Evolutionary conservation across 2,888 invertebrate species (phyloP), one percentile per base, ranked within the genome.

Genomic region (Campaea margaritaria): DNA sequence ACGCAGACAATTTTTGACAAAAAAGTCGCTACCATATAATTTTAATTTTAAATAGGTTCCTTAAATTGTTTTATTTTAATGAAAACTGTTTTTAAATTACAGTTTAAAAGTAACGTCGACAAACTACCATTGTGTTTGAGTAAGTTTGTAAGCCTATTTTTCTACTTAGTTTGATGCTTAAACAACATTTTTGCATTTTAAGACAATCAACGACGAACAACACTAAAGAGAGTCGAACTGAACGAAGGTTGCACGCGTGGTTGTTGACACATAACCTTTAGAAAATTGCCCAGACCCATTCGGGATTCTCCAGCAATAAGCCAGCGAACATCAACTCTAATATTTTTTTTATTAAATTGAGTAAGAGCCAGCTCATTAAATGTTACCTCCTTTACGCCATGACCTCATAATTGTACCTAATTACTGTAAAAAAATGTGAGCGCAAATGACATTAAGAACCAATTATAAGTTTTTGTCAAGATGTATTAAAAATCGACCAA

Each of bases 251-350:
- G 69, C 69, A 73, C 36, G 47, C 43, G 48, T 83, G 89, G 88
- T 86, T 90, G 74, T 89, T 90, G 85, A 89, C 91, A 74, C 70
- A 70, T 89, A 88, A 88, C 91, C 91, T 91, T 91, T 91, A 86
- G 73, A 78, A 78, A 83, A 83, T 81, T 75, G 75, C 80, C 72
- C 68, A 14, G 67, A 72, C 78, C 79, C 78, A 75, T 78, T 70
- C 75, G 75, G 80, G 76, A 73, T 76, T 72, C 74, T 69, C 69
- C 58, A 60, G 64, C 60, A 70, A 68, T 70, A 67, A 65, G 61
- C 62, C 61, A 21, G 21, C 21, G 3, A 21, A 5, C 21, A 21
- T 21, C n/a, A n/a, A n/a, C n/a, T n/a, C 21, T 5, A 21, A 21
- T 50, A 36, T 41, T 16, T 51, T 55, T 60, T 57, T 61, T 51